These are phyloP conservation scores for Nesoenas mayeri DNA, from an alignment of 2,113 vertebrate species.

Conservation along the genomic window DNA sequence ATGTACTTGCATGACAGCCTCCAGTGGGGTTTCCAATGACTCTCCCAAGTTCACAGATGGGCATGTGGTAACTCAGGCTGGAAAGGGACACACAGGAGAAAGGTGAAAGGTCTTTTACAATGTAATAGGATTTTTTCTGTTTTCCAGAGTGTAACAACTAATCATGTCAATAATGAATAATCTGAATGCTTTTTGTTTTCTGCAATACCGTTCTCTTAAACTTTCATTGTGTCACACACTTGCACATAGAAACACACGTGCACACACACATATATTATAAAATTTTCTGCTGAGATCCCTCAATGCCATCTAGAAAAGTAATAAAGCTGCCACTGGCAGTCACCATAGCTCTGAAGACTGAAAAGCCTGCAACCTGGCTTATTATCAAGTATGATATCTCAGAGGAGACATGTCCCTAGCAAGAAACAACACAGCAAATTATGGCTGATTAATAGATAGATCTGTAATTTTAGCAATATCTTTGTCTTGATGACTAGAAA, in stretches of 20 bases:
- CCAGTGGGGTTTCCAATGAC: background rate
- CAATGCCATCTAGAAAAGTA: background rate
- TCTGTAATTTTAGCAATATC: background rate
- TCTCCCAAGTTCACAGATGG: background rate
- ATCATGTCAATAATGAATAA: background rate
- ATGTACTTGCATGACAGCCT: background rate
- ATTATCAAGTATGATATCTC: background rate
- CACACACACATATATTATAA: background rate
- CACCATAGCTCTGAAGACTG: background rate
- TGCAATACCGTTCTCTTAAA: background rate
- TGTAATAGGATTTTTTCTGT: background rate
- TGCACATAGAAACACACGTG: background rate
- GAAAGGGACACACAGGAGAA: background rate
- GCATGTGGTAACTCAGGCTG: background rate
- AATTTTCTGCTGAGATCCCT: background rate
- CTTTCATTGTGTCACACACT: background rate
- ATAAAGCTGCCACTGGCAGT: background rate
- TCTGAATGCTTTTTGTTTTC: background rate
- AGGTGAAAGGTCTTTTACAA: background rate
- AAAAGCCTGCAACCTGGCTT: background rate
- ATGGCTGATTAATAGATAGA: background rate
- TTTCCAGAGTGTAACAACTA: background rate
- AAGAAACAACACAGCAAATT: background rate
- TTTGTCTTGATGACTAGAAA: background rate
- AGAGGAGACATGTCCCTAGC: background rate